Conservation (phyloP, 2,797 vertebrate genomes). For the Brotula barbata region DNA sequence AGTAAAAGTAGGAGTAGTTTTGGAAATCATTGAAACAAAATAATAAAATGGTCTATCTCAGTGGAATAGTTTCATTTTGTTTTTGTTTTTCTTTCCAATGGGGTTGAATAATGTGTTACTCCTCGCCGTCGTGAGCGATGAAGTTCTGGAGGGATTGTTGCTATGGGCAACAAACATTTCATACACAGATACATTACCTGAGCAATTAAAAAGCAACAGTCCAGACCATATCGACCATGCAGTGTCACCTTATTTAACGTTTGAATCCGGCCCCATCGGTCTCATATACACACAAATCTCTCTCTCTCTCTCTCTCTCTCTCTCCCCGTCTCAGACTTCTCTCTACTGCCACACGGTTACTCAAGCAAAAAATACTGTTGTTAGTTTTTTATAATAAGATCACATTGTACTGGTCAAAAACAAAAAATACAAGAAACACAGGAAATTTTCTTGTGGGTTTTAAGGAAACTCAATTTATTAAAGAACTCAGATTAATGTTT, state of each 20-base stretch:
- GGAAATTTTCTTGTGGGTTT: conserved; percentile 14
- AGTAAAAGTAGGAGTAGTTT: too few relatives aligned
- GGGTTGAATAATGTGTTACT: too few relatives aligned
- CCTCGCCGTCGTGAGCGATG: too few relatives aligned
- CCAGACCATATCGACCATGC: too few relatives aligned
- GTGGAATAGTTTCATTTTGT: too few relatives aligned
- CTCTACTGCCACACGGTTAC: conserved; percentile 6
- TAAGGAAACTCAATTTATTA: conserved; percentile 49
- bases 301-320: conserved; percentile 1
- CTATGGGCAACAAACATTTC: too few relatives aligned
- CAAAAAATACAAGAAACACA: conserved; percentile 30
- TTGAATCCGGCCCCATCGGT: not conserved
- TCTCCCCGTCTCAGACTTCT: not conserved
- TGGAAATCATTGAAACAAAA: too few relatives aligned
- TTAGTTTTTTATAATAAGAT: conserved; percentile 16
- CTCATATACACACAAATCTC: conserved; percentile 3
- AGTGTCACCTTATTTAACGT: too few relatives aligned
- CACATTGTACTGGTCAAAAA: conserved; percentile 16
- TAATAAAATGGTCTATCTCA: too few relatives aligned
- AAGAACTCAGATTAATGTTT: conserved; percentile 8
- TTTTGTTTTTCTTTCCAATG: too few relatives aligned
- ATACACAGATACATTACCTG: not conserved
- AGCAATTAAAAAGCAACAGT: too few relatives aligned
- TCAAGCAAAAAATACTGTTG: conserved; percentile 11
- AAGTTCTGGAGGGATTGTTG: too few relatives aligned